These are phyloP conservation scores for Epiperipatus broadwayi DNA, from an alignment of 2,888 invertebrate genomes.

Conservation along the genomic window DNA sequence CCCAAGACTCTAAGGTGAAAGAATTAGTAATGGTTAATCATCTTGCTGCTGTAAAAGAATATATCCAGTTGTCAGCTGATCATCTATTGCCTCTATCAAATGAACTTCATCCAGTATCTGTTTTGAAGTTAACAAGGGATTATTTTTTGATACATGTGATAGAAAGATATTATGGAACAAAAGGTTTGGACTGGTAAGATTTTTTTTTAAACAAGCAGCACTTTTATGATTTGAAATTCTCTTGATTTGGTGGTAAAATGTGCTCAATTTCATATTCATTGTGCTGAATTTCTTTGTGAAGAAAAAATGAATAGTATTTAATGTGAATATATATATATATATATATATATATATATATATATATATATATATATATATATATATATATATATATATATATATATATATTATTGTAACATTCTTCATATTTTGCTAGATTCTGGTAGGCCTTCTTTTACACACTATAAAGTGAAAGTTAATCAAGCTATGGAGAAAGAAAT, in stretches of 20 bases:
- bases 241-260: slow-evolving; percentile 81
- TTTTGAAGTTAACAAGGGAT: slow-evolving; percentile 66
- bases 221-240: slow-evolving; percentile 55
- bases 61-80: slow-evolving; percentile 90
- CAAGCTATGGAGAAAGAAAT: too few relatives aligned
- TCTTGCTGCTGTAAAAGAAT: slow-evolving; percentile 67
- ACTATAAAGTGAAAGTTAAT: too few relatives aligned
- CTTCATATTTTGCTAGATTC: too few relatives aligned
- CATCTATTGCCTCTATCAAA: slow-evolving; percentile 86
- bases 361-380: too few relatives aligned
- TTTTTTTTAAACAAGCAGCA: slow-evolving; percentile 98
- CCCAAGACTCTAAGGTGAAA: too few relatives aligned
- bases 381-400: too few relatives aligned
- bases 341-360: too few relatives aligned
- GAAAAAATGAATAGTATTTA: slow-evolving; percentile 72
- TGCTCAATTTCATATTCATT: slow-evolving; percentile 86
- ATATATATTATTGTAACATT: too few relatives aligned
- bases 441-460: too few relatives aligned
- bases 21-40: too few relatives aligned
- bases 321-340: slow-evolving; percentile 86
- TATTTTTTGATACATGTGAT: slow-evolving; percentile 63
- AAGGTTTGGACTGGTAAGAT: slow-evolving; percentile 81
- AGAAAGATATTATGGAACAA: slow-evolving; percentile 40
- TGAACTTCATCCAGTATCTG: slow-evolving; percentile 62
- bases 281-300: slow-evolving; percentile 68